Percentiles rank a stretch among this genome's conserved stretches.
These are phyloP conservation scores for Riparia riparia DNA, from an alignment of 2,113 vertebrate species.

Conservation along the genomic window DNA sequence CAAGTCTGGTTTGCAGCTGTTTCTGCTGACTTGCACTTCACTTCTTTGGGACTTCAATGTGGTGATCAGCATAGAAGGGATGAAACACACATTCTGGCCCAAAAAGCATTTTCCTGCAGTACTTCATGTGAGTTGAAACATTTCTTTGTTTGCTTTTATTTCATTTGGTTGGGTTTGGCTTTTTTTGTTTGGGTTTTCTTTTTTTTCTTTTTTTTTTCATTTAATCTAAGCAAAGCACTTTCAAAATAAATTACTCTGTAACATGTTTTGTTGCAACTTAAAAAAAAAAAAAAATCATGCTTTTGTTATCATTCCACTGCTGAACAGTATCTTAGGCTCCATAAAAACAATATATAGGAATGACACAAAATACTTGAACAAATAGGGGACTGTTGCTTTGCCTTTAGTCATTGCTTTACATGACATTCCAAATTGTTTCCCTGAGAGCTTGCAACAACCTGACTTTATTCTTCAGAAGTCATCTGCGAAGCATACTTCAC, in stretches of 20 bases:
- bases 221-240: neutral
- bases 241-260: neutral
- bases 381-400: neutral
- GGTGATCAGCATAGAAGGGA: neutral
- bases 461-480: neutral
- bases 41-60: neutral
- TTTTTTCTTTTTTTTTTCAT: neutral
- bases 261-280: neutral
- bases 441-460: neutral
- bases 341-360: neutral
- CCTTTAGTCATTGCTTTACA: neutral
- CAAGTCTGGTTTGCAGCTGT: neutral
- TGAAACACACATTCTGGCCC: neutral
- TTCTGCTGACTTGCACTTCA: neutral
- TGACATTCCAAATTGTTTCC: neutral
- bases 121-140: neutral
- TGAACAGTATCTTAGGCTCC: neutral
- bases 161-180: accelerated
- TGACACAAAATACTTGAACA: neutral
- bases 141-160: neutral
- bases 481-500: neutral
- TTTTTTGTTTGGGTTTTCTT: neutral
- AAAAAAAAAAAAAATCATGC: neutral
- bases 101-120: neutral
- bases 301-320: neutral